Base-by-base conservation (phyloP, 2,797 vertebrate genomes). In the Lacerta bilineata region DNA sequence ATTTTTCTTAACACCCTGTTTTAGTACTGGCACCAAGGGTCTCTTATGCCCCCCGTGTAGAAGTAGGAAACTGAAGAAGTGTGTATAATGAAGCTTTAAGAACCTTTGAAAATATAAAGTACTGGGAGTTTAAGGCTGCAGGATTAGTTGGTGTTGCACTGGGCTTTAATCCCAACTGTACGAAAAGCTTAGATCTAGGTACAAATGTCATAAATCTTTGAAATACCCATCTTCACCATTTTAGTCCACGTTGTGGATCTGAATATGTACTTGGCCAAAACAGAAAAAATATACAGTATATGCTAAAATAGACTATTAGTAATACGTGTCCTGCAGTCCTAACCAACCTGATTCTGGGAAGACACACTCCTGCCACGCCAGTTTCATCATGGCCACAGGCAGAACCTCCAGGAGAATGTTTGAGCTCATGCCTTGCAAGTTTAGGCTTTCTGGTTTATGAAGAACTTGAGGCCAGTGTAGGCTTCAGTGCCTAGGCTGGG, bases 1-100 rank as follows among this genome's bases (percentile, higher is more conserved):
- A 25, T 82, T 64, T 72, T 87, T 64, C 55, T 61, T 82, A 76
- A 79, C 69, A 36, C n/a, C 59, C 79, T 61, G 55, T 33, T 74
- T 75, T 46, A 25, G 69, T 27, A 55, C 68, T 36, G 79, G 69
- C 41, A 76, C n/a, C 61, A 69, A 75, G 43, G 36, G 18, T 55
- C n/a, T 80, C n/a, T 17, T 41, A 13, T 36, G 20, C 11, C 10
- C n/a, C n/a, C 10, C 9, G 8, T 23, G 18, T 9, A 69, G 81
- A 9, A 39, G 25, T 4, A 39, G 18, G 29, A 68, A 83, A 20
- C 59, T 33, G 1, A 43, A 18, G 80, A 72, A 39, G n/a, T 39
- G 72, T 36, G 6, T 46, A 43, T 33, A 36, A 76, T 27, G 68
- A 77, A 18, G 46, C 72, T 27, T 25, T 33, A 79, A 77, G 23